A percentile compares a stretch with the other conserved stretches of the same genome.
Conservation (phyloP, 1,140 invertebrate genomes). For the Trinorchestia longiramus region DNA sequence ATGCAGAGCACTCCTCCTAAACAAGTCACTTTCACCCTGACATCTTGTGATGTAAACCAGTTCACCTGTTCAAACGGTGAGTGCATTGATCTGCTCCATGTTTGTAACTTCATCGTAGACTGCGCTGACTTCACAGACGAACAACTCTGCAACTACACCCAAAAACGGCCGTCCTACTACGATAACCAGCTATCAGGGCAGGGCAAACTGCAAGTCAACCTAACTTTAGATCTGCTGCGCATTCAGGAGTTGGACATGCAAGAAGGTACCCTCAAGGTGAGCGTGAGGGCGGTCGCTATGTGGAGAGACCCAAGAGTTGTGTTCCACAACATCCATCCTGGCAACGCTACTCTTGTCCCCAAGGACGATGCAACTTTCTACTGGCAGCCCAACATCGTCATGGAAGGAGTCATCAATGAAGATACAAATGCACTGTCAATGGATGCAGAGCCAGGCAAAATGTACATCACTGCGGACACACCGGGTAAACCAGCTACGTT, state of each 20-base stretch:
- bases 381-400: slow-evolving; percentile 23
- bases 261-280: neutral
- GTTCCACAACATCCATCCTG: slow-evolving; percentile 19
- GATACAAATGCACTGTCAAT: neutral
- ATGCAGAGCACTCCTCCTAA: neutral
- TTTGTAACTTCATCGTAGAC: neutral
- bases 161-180: neutral
- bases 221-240: neutral
- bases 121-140: slow-evolving; percentile 19
- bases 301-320: neutral
- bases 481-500: neutral
- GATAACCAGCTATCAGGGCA: neutral
- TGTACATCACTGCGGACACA: neutral
- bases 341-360: neutral
- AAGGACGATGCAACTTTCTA: neutral
- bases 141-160: slow-evolving; percentile 28
- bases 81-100: neutral
- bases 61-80: slow-evolving; percentile 9
- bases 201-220: neutral
- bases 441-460: neutral
- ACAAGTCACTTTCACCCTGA: neutral
- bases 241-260: neutral
- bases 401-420: neutral
- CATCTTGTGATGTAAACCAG: neutral
- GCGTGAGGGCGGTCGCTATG: neutral